Evolutionary conservation across 2,797 vertebrate species (phyloP), one percentile per base, ranked within the genome.

Genomic region (Microctenopoma stevenorrisi): DNA sequence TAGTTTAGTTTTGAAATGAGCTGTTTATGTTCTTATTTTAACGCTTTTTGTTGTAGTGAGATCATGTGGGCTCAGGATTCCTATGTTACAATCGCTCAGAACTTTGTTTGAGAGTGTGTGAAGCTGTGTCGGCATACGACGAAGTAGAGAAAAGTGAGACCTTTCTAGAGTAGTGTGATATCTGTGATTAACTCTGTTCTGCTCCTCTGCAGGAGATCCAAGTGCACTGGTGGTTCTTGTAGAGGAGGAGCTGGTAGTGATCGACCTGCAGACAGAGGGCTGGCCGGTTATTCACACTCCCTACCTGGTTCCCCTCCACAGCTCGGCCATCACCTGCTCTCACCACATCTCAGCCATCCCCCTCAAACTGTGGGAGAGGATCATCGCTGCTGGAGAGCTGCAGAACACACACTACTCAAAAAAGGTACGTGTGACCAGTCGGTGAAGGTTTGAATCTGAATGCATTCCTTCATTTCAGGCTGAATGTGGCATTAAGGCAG

Each of bases 321-420:
- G 97, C 77, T 99, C 98, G 0, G 98, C 98, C 76, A 99, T 99
- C 90, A 99, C 98, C 68, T 99, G 98, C 87, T 99, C 98, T 2
- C 96, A 99, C 83, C 98, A 99, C 0, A 94, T 98, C 79, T 98
- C 98, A 59, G 94, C 96, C 88, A 97, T 99, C 72, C 97, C 98
- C 0, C 92, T 98, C 58, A 99, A 99, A 83, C 94, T 99, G 28
- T 99, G 97, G 98, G 98, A 99, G 84, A 90, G 96, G 48, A 80
- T 99, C 68, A 91, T 95, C 0, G 88, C 94, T 0, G 95, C 94
- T 0, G 98, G 97, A 51, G 92, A 89, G 81, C 92, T 95, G 67
- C 98, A 99, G 92, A 96, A 92, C 68, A 88, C 94, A 0, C 95
- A 96, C 83, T 97, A 95, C 90, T 99, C 98, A 0, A 91, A 72